A percentile compares a stretch with the other conserved stretches of the same genome.
Conservation (phyloP, 92 coral and sea anemone genomes). For the Zoanthus gigantus region DNA sequence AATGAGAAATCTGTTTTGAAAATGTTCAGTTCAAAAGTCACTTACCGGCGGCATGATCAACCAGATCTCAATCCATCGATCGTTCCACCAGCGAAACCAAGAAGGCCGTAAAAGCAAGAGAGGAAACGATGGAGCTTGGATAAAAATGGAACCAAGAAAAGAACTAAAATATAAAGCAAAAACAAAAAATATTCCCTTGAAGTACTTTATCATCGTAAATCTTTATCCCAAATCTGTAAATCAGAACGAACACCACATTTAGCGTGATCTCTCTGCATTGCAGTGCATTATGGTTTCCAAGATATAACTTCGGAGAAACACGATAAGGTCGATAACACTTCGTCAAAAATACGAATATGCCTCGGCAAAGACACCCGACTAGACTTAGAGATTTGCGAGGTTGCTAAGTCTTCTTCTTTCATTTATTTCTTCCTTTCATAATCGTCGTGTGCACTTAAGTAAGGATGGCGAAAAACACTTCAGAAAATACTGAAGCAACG, state of each 20-base stretch:
- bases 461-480: constrained; percentile 8
- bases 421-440: background rate
- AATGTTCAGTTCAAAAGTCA: background rate
- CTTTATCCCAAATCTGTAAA: background rate
- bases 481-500: constrained; percentile 14
- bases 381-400: background rate
- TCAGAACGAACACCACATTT: background rate
- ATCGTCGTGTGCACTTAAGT: background rate
- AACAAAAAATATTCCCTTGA: constrained; percentile 78
- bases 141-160: constrained; percentile 81
- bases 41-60: constrained; percentile 88
- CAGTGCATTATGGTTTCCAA: constrained; percentile 13
- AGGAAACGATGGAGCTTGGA: constrained; percentile 88
- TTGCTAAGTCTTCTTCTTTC: background rate
- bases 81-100: constrained; percentile 90
- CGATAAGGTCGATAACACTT: background rate
- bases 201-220: constrained; percentile 69
- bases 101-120: constrained; percentile 82
- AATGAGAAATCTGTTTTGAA: background rate
- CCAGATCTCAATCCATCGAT: constrained; percentile 78
- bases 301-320: background rate
- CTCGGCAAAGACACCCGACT: background rate
- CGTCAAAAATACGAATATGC: background rate
- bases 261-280: background rate
- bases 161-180: constrained; percentile 69